Percentiles rank a stretch among this genome's conserved stretches.
Evolutionary conservation across 2,888 invertebrate genomes (phyloP).

Genomic region (Athalia circularis): DNA sequence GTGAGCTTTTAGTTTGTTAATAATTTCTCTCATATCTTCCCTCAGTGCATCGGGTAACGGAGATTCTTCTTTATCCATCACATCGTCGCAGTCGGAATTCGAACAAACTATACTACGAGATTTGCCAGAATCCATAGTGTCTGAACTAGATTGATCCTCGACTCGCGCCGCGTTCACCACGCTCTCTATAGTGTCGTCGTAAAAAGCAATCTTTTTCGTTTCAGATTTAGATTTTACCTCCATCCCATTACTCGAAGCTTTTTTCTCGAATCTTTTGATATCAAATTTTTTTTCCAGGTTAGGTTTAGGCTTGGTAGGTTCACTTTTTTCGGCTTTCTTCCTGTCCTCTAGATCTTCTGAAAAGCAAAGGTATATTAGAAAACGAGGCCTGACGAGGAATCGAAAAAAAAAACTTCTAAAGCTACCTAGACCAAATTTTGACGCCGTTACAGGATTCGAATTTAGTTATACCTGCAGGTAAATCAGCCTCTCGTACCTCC

Average conservation of each 20-base stretch:
- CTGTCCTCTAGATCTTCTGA: conserved; percentile 68
- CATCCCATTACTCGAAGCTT: conserved; percentile 61
- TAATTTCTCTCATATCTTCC: conserved; percentile 72
- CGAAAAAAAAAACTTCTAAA: background rate
- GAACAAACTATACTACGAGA: conserved; percentile 63
- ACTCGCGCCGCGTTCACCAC: conserved; percentile 75
- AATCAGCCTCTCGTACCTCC: conserved; percentile 65
- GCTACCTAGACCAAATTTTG: background rate
- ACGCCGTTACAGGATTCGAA: too few species aligned
- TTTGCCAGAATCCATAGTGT: conserved; percentile 71
- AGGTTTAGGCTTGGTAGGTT: conserved; percentile 50
- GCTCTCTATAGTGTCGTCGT: conserved; percentile 77
- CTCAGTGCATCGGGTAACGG: conserved; percentile 74
- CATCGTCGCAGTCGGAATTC: conserved; percentile 68
- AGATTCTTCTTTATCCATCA: conserved; percentile 69
- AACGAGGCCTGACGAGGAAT: background rate
- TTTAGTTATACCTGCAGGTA: conserved; percentile 47
- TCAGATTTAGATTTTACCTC: conserved; percentile 61
- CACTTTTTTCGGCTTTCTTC: conserved; percentile 62
- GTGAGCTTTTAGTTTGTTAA: conserved; percentile 73
- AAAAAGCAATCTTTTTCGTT: conserved; percentile 70
- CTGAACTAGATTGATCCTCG: conserved; percentile 71
- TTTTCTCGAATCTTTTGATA: conserved; percentile 56
- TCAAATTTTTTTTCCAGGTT: conserved; percentile 56
- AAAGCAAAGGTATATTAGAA: conserved; percentile 48